Evolutionary conservation across 1,140 invertebrate genomes (phyloP).

Genomic region (Helicoverpa armigera): DNA sequence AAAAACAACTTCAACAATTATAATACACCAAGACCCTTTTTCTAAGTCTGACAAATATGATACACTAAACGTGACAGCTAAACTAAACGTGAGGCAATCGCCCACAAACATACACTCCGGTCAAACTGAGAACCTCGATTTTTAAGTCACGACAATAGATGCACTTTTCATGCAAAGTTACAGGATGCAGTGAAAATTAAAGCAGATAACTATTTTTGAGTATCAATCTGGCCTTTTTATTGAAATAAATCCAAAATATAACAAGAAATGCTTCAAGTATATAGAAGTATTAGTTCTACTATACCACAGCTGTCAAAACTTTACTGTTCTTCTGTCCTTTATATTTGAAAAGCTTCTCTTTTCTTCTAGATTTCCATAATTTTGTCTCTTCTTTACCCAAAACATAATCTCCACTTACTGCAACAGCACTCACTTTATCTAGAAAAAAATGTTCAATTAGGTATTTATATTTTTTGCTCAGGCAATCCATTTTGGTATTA

Average conservation of each 20-base stretch:
- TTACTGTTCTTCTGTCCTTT: constrained; percentile 65
- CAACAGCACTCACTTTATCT: constrained; percentile 71
- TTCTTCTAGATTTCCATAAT: constrained; percentile 76
- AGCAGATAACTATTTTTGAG: too few species aligned
- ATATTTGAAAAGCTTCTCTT: constrained; percentile 80
- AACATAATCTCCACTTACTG: constrained; percentile 69
- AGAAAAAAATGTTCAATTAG: constrained; percentile 45
- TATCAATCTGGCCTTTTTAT: background rate
- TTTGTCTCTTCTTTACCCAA: constrained; percentile 73
- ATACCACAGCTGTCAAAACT: constrained; percentile 58
- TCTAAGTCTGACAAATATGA: too few species aligned
- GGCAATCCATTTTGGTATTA: background rate
- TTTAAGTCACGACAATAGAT: too few species aligned
- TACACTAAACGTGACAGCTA: too few species aligned
- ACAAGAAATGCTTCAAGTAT: background rate
- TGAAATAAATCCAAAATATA: too few species aligned
- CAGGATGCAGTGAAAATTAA: background rate
- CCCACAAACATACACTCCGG: too few species aligned
- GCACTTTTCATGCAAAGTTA: background rate
- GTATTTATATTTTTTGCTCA: background rate
- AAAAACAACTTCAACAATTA: background rate
- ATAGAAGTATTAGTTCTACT: background rate
- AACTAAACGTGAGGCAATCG: too few species aligned
- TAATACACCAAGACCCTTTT: too few species aligned
- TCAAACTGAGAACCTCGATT: too few species aligned